These are phyloP conservation scores for Philhelius pedissequus DNA, from an alignment of 2,888 invertebrate genomes.

Conservation along the genomic window DNA sequence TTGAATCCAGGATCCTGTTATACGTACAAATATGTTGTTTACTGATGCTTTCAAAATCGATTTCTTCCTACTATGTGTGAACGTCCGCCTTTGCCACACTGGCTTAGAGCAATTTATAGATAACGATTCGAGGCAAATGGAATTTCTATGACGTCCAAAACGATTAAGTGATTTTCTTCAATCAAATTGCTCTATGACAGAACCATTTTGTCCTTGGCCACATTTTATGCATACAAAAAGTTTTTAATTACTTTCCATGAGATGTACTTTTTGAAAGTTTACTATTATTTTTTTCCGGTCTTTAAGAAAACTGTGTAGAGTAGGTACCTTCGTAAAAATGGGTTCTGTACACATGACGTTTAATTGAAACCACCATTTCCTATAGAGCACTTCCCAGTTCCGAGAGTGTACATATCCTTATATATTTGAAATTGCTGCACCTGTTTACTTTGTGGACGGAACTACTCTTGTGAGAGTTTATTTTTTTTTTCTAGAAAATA, in stretches of 20 bases:
- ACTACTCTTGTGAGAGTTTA: slow-evolving; percentile 35
- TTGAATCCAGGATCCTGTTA: not conserved
- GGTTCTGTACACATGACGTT: slow-evolving; percentile 32
- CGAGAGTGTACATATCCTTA: slow-evolving; percentile 4
- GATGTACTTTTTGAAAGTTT: slow-evolving; percentile 13
- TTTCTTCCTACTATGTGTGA: not conserved
- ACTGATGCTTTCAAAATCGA: slow-evolving; percentile 15
- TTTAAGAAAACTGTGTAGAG: slow-evolving; percentile 1
- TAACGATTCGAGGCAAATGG: slow-evolving; percentile 8
- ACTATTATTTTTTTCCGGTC: slow-evolving; percentile 29
- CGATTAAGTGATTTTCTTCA: slow-evolving; percentile 47
- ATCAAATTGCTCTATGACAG: slow-evolving; percentile 63
- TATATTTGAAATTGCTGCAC: slow-evolving; percentile 43
- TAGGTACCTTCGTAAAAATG: not conserved
- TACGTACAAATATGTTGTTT: slow-evolving; percentile 11
- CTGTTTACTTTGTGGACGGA: slow-evolving; percentile 61
- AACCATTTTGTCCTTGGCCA: slow-evolving; percentile 57
- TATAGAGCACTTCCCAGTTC: slow-evolving; percentile 9
- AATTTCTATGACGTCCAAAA: slow-evolving; percentile 26
- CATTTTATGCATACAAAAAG: slow-evolving; percentile 36
- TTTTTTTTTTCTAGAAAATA: slow-evolving; percentile 41
- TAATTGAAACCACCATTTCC: slow-evolving; percentile 39
- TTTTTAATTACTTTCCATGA: slow-evolving; percentile 48
- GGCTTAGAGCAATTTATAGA: not conserved
- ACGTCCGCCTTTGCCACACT: not conserved